Base-by-base conservation (phyloP, 1,140 invertebrate genomes). In the Lasioglossum baleicum region DNA sequence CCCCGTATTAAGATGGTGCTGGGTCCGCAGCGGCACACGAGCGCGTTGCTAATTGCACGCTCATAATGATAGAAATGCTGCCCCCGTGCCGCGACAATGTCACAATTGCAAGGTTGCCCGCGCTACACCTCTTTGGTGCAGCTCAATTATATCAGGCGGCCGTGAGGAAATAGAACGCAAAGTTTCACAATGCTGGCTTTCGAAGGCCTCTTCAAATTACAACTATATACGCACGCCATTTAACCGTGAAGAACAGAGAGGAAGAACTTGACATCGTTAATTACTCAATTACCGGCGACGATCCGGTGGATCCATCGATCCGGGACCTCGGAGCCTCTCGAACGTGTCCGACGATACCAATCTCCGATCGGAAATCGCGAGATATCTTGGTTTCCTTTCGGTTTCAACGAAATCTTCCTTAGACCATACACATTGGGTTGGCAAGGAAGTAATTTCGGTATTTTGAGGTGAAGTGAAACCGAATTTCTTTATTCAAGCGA, bases 161-260 rank as follows among this genome's bases (percentile, higher is more conserved):
- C 83, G 82, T 85, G 83, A 85, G 82, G 79, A 85, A 85, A 84
- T 84, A 73, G 82, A 84, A 85, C 82, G 83, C 82, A 69, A 81
- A 75, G 83, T 85, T 85, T 81, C 83, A 70, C 83, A 85, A 85
- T 84, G 75, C 76, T 63, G 53, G 44, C 56, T 76, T 76, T 68
- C 78, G 83, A 85, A 85, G 83, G 82, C 31, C 83, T 81, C 73
- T 81, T 84, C 76, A 64, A 84, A 85, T 70, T 84, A 75, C 70
- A 81, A 84, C 72, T 69, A 22, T 60, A 44, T 67, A 66, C 40
- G 26, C 61, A 40, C 15, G 70, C 17, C 56, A 61, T 44, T 80
- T 75, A 61, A 80, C 72, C 63, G 53, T 68, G 72, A 56, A 67
- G 42, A 67, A 75, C 51, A 31, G 58, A 51, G 64, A 60, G n/a